These are phyloP conservation scores for Nomada hirtipes DNA, from an alignment of 2,888 invertebrate species.

Conservation along the genomic window DNA sequence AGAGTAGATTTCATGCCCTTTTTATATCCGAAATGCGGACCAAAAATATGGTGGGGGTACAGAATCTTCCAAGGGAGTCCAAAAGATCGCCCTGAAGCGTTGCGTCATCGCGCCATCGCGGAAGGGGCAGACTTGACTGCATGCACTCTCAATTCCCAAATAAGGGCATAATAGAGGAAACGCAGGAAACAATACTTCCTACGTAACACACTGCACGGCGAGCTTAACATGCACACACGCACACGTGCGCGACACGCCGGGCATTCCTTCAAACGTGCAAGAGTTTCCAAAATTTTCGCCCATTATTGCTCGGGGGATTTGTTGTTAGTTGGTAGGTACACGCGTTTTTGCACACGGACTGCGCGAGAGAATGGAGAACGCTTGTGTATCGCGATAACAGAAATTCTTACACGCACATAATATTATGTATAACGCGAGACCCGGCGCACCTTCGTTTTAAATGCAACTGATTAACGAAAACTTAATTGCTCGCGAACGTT, in stretches of 20 bases:
- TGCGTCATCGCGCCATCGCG: too few relatives aligned
- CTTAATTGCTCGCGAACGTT: not conserved
- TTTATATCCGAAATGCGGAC: too few relatives aligned
- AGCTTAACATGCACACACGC: constrained; percentile 50
- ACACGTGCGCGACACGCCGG: not conserved
- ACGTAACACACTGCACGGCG: constrained; percentile 25
- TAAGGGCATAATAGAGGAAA: too few relatives aligned
- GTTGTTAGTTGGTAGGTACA: not conserved
- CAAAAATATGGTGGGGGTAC: too few relatives aligned
- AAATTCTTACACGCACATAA: not conserved
- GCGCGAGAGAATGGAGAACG: not conserved
- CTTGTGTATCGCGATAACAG: not conserved
- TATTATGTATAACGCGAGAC: not conserved
- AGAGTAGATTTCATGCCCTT: too few relatives aligned
- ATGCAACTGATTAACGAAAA: not conserved
- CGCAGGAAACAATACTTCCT: too few relatives aligned
- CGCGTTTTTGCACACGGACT: constrained; percentile 4
- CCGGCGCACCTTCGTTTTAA: not conserved
- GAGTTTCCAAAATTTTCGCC: constrained; percentile 36
- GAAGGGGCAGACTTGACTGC: too few relatives aligned
- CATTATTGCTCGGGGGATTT: constrained; percentile 36
- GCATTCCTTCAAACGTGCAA: not conserved
- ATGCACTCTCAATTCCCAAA: too few relatives aligned
- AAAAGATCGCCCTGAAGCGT: too few relatives aligned
- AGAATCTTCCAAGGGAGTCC: too few relatives aligned